Base-by-base conservation (phyloP, 2,113 vertebrate species). In the Periophthalmus modestus region DNA sequence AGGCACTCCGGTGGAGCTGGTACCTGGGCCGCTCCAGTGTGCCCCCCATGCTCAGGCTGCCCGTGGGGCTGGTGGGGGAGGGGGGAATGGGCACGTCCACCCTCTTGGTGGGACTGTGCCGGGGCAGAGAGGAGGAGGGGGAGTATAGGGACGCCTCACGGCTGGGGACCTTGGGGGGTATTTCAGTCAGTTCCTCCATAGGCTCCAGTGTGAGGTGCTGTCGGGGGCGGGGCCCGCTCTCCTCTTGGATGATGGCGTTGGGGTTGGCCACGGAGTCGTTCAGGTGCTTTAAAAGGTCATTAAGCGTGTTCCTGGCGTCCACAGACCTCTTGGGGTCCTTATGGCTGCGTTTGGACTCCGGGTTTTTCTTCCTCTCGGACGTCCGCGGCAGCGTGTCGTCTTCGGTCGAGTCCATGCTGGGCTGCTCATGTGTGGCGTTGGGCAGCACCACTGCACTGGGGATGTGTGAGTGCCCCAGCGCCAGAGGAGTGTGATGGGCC, bases 381-480 rank as follows among this genome's bases (percentile, higher is more conserved):
- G 83, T 80, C 65, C 83, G 85, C 82, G 95, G 96, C 79, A 96
- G 93, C 0, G 94, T 93, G 4, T 97, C 96, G 24, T 95, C 95
- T 69, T 93, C 95, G 82, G 92, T 93, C 18, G 62, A 65, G 79
- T 96, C 96, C 2, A 93, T 92, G 0, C 93, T 94, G 19, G 95
- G 93, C 68, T 95, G 94, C 73, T 97, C 96, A 0, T 99, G 98
- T 23, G 98, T 99, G 16, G 98, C 98, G 0, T 99, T 99, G 36
- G 98, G 98, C 77, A 99, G 94, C 54, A 99, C 98, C 0, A 99
- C 97, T 0, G 98, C 98, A 23, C 98, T 99, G 1, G 98, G 98
- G 74, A 99, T 98, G 68, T 97, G 96, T 39, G 95, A 94, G 0
- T 97, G 96, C 77, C 94, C 95, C 67, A 96, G 78, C 0, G 95